Percentiles rank a stretch among this genome's conserved stretches.
Evolutionary conservation across 2,888 invertebrate genomes (phyloP).

Genomic region (Rhagium mordax): DNA sequence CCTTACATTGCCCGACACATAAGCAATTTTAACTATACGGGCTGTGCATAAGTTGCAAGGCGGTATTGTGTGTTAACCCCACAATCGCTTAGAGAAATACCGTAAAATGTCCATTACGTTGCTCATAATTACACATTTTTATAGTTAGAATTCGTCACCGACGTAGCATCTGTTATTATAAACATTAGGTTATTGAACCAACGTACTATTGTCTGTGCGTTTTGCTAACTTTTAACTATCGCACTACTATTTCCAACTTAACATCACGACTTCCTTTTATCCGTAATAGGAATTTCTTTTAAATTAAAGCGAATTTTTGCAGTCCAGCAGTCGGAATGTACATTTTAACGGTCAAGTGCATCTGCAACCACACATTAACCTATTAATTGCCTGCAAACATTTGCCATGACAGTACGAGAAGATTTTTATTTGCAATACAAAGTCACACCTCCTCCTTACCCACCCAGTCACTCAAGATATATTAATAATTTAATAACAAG

Average conservation of each 20-base stretch:
- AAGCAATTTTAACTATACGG: no score
- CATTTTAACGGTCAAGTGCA: neutral
- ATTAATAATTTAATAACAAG: no score
- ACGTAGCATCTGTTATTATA: conserved; percentile 29
- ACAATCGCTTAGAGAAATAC: neutral
- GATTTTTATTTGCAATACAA: neutral
- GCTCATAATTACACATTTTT: conserved; percentile 8
- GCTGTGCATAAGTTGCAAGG: neutral
- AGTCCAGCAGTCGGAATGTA: neutral
- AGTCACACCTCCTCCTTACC: no score
- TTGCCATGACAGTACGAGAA: neutral
- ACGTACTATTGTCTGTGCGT: conserved; percentile 13
- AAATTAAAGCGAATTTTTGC: conserved; percentile 7
- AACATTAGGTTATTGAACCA: conserved; percentile 30
- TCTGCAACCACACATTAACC: neutral
- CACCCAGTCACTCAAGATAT: no score
- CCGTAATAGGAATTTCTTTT: neutral
- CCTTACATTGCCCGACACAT: no score
- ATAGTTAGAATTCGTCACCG: conserved; percentile 15
- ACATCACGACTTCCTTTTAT: neutral
- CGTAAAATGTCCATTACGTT: neutral
- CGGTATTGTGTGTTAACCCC: neutral
- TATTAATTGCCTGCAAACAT: neutral
- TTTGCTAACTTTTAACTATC: conserved; percentile 24
- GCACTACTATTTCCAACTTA: neutral